phyloP scores from a whole-genome alignment of 2,888 invertebrate genomes.

The Eudasyphora cyanicolor region DNA sequence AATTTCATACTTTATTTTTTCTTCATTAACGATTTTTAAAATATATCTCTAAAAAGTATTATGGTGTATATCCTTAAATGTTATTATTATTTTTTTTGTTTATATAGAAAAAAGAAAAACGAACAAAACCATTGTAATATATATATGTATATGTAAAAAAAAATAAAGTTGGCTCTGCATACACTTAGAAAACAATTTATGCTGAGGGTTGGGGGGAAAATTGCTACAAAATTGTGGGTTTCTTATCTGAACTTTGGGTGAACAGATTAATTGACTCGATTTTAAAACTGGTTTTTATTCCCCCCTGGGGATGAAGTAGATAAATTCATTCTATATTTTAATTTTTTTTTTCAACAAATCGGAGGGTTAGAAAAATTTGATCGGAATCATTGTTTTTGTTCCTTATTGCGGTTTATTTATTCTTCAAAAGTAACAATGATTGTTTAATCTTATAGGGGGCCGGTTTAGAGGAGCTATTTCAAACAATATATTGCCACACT shows the following conservation, averaged over 20 bases:
- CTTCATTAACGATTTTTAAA: conserved; percentile 43
- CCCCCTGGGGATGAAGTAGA: background rate
- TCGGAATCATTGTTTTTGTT: too few relatives aligned
- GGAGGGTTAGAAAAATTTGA: background rate
- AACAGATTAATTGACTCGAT: too few relatives aligned
- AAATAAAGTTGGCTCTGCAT: conserved; percentile 33
- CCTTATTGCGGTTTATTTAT: too few relatives aligned
- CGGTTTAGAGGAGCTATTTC: too few relatives aligned
- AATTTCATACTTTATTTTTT: conserved; percentile 59
- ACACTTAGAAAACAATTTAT: background rate
- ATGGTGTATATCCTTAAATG: conserved; percentile 36
- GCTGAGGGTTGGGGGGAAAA: background rate
- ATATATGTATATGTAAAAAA: background rate
- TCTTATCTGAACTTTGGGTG: background rate
- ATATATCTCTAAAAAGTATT: conserved; percentile 33
- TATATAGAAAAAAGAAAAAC: conserved; percentile 24
- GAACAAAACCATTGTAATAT: conserved; percentile 25
- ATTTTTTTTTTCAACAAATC: background rate
- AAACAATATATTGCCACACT: too few relatives aligned
- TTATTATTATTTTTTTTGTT: conserved; percentile 40
- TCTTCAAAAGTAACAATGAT: too few relatives aligned
- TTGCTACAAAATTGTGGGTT: background rate
- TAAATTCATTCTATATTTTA: background rate
- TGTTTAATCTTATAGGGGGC: too few relatives aligned
- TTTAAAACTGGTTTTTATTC: background rate